Base-by-base conservation (phyloP, 2,888 invertebrate species). In the Copidosoma aretas region DNA sequence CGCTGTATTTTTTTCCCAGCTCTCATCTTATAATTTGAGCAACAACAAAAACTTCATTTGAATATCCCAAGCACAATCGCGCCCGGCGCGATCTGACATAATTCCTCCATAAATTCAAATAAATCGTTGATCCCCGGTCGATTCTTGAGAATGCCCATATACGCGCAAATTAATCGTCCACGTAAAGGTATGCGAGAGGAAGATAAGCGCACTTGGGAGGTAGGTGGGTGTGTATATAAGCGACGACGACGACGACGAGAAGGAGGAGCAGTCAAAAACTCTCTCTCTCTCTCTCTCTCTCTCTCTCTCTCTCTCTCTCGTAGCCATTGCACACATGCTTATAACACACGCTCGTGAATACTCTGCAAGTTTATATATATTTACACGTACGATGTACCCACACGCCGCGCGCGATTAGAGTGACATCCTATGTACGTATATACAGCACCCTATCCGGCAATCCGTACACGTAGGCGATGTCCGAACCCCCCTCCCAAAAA, bases 401-500 rank as follows among this genome's bases (percentile, higher is more conserved):
- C 57, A 21, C 46, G 24, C 22, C 12, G 17, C 19, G 41, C 3
- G 39, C 15, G 14, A 17, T n/a, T n/a, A 15, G 41, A 61, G 65
- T 68, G 67, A 68, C 71, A 65, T 71, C 71, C 25, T 57, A 59
- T 61, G 67, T 51, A 56, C 64, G 49, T 49, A 19, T 4, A 3
- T 17, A 43, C 43, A 14, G 3, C 43, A 3, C 43, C 68, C 68
- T 70, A 74, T 77, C 73, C 71, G 71, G 75, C 64, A 77, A 59
- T 52, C 77, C 46, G 60, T 49, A 71, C 76, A 76, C 77, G 76
- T 77, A 74, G 56, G 8, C 15, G 12, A 46, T 17, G 43, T 46
- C 43, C 43, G 12, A 17, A 12, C 32, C 59, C 68, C 73, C 59
- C 71, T 67, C 19, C 53, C 76, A 74, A 77, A 78, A 80, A 79